Base-by-base conservation (phyloP, 2,797 vertebrate species). In the Melanotaenia pygmaea region DNA sequence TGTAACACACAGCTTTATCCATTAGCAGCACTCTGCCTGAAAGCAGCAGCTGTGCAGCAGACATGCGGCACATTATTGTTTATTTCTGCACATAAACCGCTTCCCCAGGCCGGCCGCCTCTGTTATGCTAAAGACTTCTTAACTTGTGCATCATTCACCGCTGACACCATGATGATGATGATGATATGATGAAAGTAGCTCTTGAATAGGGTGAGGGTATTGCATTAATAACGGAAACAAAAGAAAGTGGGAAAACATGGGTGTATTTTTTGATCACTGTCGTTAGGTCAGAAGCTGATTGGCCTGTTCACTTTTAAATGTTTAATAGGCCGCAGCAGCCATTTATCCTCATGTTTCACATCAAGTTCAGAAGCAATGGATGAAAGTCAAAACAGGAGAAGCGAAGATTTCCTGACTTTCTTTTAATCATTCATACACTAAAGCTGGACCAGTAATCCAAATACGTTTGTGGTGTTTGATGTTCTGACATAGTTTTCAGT, bases 21-120 rank as follows among this genome's bases (percentile, higher is more conserved):
- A 86, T 79, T 80, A 79, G 64, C 43, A 64, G 57, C 68, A 74
- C 76, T 82, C 67, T 63, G 40, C 54, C 34, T 70, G 67, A 56
- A 74, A 81, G 72, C 53, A 16, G 66, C 35, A 63, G 65, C 56
- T 61, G 70, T 14, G n/a, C 3, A 20, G n/a, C 60, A 69, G 64
- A 64, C 67, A 14, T 24, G 50, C 18, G 13, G 8, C 51, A 40
- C 30, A 32, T 32, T 4, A 4, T 30, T 72, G 37, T 54, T 57
- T 14, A 2, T 60, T 66, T 64, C 20, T 43, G 5, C 14, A 18
- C 30, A 58, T 34, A 38, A 2, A 26, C 51, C 51, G 57, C 63
- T 71, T 67, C 60, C 9, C 22, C 5, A 14, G 28, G 11, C 28
- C 13, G 4, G 26, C 1, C 5, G 56, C 20, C 28, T 57, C 28